phyloP scores from a whole-genome alignment of 2,888 invertebrate genomes.

The Nymphalis c-album region DNA sequence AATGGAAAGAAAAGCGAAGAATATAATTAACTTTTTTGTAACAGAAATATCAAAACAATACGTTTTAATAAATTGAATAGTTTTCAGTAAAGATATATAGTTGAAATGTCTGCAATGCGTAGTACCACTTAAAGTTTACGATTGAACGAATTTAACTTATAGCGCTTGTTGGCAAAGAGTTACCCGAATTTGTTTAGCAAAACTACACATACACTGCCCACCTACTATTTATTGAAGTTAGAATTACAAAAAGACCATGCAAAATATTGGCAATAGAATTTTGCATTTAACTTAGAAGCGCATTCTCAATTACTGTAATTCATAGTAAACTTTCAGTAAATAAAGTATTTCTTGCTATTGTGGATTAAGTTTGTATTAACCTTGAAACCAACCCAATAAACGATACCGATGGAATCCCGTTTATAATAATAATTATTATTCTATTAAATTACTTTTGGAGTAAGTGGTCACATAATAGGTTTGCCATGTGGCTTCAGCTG shows the following conservation, averaged over 20 bases:
- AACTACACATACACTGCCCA: conserved; percentile 12
- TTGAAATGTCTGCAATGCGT: conserved; percentile 36
- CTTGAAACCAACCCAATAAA: too few relatives aligned
- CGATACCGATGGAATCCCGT: too few relatives aligned
- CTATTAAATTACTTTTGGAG: too few relatives aligned
- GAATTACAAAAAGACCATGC: neutral
- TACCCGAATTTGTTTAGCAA: conserved; percentile 32
- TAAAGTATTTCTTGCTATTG: too few relatives aligned
- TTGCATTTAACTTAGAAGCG: neutral
- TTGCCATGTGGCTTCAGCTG: too few relatives aligned
- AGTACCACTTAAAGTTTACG: conserved; percentile 35
- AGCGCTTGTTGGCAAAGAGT: conserved; percentile 31
- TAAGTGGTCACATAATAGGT: too few relatives aligned
- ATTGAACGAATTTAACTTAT: conserved; percentile 32
- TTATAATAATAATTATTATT: too few relatives aligned
- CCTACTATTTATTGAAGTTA: conserved; percentile 5
- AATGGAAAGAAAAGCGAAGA: too few relatives aligned
- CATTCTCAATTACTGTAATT: neutral
- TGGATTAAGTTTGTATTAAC: too few relatives aligned
- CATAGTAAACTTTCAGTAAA: too few relatives aligned
- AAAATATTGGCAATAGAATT: conserved; percentile 10
- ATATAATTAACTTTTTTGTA: neutral
- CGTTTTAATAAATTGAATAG: neutral
- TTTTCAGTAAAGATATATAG: conserved; percentile 31
- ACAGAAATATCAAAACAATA: neutral